Evolutionary conservation across 1,140 invertebrate genomes (phyloP).

Genomic region (Drosophila sucinea): DNA sequence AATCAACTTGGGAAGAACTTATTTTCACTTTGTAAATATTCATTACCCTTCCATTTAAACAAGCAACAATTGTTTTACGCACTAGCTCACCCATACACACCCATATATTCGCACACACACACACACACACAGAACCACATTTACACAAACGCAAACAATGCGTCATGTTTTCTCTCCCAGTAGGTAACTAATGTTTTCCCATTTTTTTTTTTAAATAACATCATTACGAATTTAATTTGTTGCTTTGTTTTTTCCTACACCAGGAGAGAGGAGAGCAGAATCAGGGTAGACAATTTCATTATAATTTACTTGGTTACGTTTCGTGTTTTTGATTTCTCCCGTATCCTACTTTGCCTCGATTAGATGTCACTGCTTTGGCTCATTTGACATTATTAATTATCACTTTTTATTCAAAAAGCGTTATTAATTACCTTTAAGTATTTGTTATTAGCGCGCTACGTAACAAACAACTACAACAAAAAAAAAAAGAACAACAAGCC

Average conservation of each 20-base stretch:
- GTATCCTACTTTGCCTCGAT: too few relatives aligned
- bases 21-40: conserved; percentile 43
- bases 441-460: conserved; percentile 52
- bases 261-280: neutral
- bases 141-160: conserved; percentile 52
- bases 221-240: conserved; percentile 15
- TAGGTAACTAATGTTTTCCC: conserved; percentile 41
- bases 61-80: conserved; percentile 8
- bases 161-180: conserved; percentile 52
- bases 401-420: conserved; percentile 34
- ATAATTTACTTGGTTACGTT: conserved; percentile 2
- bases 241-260: conserved; percentile 23
- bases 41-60: conserved; percentile 17
- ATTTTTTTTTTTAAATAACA: conserved; percentile 11
- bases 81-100: conserved; percentile 20
- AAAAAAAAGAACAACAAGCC: conserved; percentile 55
- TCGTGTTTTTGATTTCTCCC: neutral
- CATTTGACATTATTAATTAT: conserved; percentile 13
- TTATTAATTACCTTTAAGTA: conserved; percentile 50
- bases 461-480: conserved; percentile 32
- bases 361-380: neutral
- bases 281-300: neutral
- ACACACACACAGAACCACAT: conserved; percentile 12
- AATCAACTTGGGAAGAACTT: conserved; percentile 2
- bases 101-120: conserved; percentile 9